Percentiles rank a stretch among this genome's conserved stretches.
phyloP scores from a whole-genome alignment of 2,888 invertebrate species.

The Hanleya hanleyi region DNA sequence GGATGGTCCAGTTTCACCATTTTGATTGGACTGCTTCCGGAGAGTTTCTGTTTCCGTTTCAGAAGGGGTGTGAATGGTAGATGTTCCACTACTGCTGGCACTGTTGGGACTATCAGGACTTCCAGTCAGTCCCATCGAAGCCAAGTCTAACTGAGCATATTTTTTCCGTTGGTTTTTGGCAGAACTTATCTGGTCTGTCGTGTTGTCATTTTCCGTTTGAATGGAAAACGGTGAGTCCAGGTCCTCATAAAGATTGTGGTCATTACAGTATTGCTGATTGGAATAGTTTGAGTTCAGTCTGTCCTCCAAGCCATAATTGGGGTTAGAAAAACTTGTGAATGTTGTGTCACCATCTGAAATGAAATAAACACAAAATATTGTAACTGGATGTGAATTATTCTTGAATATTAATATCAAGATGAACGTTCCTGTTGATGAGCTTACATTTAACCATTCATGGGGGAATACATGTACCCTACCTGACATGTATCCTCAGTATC shows the following conservation, averaged over 20 bases:
- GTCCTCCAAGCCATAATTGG: constrained; percentile 84
- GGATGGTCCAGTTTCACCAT: not conserved
- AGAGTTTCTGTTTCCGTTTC: not conserved
- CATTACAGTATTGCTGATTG: constrained; percentile 22
- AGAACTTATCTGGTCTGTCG: not conserved
- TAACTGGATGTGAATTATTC: too few relatives aligned
- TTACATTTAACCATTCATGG: too few relatives aligned
- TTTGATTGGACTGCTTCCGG: not conserved
- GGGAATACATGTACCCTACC: too few relatives aligned
- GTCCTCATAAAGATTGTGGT: constrained; percentile 10
- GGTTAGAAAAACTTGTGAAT: constrained; percentile 88
- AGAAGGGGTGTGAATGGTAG: not conserved
- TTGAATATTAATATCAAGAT: too few relatives aligned
- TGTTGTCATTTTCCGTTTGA: constrained; percentile 4
- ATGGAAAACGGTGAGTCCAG: not conserved
- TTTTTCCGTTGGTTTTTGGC: constrained; percentile 56
- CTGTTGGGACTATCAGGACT: constrained; percentile 19
- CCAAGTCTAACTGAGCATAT: constrained; percentile 81
- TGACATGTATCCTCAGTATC: too few relatives aligned
- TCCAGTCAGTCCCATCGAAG: constrained; percentile 82
- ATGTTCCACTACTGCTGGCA: constrained; percentile 3
- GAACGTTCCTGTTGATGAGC: too few relatives aligned
- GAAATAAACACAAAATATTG: too few relatives aligned
- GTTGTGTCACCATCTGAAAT: constrained; percentile 73
- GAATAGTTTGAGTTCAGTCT: constrained; percentile 50